Base-by-base conservation (phyloP, 2,888 invertebrate species). In the Trileptium ribeirensis region DNA sequence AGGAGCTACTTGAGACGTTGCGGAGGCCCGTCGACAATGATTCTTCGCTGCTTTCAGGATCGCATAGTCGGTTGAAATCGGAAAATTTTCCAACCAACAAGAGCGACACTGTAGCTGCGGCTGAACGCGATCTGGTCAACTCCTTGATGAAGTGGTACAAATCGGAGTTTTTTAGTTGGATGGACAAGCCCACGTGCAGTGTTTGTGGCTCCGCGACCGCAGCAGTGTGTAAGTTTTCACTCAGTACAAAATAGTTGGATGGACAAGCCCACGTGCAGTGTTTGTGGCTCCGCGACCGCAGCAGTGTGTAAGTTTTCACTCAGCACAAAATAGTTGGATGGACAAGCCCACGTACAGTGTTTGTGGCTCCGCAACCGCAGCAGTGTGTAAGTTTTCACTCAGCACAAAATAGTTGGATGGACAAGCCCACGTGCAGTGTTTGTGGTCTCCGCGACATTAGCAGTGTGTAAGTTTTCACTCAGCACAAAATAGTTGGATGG, bases 141-240 rank as follows among this genome's bases (percentile, higher is more conserved):
- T 94, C 95, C 88, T 89, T 98, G 67, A 89, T 96, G 70, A 90
- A 91, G 67, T 99, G 99, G 98, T 99, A 97, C 89, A 97, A 97
- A 89, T 90, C 92, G 51, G 92, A 93, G 81, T 98, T 97, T 90
- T 99, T 99, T 89, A 90, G 91, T 75, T 99, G 98, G 99, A 92
- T 96, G 34, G 93, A 97, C 89, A 90, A 91, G 3, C 89, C 89
- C 1, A 85, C 90, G 0, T 98, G 98, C 88, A 89, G 91, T 3
- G 86, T 87, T 0, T 98, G 97, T 24, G 51, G 51, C 51, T 15
- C 8, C 24, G 51, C 8, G 24, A 51, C 51, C 24, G 51, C 8
- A 24, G 8, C 51, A 24, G 24, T 24, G 51, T 8, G 51, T n/a
- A n/a, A n/a, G n/a, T n/a, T n/a, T n/a, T n/a, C n/a, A n/a, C n/a